Evolutionary conservation across 2,113 vertebrate species (phyloP).

Genomic region (Cettia cetti): DNA sequence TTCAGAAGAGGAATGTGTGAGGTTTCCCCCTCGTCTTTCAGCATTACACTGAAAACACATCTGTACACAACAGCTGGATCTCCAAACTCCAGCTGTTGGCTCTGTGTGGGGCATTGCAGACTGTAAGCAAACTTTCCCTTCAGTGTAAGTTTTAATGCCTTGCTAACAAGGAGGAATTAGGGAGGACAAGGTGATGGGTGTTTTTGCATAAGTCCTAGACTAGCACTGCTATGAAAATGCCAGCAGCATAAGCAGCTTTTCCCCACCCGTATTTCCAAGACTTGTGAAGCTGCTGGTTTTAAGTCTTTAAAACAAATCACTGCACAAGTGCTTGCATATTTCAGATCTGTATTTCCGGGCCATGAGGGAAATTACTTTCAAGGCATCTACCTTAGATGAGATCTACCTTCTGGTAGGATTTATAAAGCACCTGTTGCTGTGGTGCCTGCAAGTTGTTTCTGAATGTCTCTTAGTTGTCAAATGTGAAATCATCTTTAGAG

Average conservation of each 20-base stretch:
- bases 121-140: background rate
- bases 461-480: background rate
- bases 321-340: background rate
- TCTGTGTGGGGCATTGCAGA: background rate
- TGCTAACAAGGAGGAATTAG: background rate
- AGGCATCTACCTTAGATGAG: background rate
- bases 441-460: background rate
- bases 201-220: background rate
- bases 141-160: background rate
- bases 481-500: background rate
- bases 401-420: slow-evolving; percentile 20
- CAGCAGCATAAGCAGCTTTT: background rate
- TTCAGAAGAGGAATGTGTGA: background rate
- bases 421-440: background rate
- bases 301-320: slow-evolving; percentile 28
- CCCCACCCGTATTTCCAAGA: background rate
- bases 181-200: background rate
- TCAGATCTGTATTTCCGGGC: slow-evolving; percentile 6
- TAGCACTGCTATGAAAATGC: background rate
- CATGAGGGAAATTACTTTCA: slow-evolving; percentile 9
- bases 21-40: background rate
- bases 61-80: slow-evolving; percentile 27
- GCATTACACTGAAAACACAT: background rate
- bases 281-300: background rate
- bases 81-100: slow-evolving; percentile 9